Conservation (phyloP, 2,888 invertebrate species). For the Nymphalis urticae region DNA sequence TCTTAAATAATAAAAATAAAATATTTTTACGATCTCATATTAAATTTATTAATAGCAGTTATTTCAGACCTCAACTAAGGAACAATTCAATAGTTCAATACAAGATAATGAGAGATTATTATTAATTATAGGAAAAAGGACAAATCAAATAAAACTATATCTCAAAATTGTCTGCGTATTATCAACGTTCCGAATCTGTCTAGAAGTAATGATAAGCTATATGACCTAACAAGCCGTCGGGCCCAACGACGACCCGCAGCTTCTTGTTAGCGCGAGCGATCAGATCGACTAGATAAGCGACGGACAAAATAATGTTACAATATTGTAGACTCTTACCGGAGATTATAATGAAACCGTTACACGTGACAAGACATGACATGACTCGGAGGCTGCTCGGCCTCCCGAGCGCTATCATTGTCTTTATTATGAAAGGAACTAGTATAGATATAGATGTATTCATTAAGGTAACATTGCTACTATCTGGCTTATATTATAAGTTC, state of each 20-base stretch:
- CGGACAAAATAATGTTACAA: slow-evolving; percentile 10
- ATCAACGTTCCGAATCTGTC: too few species aligned
- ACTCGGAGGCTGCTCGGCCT: not conserved
- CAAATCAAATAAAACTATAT: too few species aligned
- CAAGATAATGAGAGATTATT: too few species aligned
- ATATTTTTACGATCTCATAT: not conserved
- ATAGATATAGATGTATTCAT: too few species aligned
- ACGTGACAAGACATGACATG: slow-evolving; percentile 3
- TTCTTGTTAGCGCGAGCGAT: not conserved
- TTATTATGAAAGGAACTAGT: not conserved
- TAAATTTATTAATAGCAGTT: not conserved
- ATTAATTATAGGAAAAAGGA: too few species aligned
- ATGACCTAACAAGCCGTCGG: too few species aligned
- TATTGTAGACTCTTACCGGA: not conserved
- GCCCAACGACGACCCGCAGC: too few species aligned
- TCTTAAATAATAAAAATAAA: not conserved
- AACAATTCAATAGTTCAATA: too few species aligned
- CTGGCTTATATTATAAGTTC: not conserved
- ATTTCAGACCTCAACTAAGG: too few species aligned
- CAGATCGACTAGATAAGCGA: not conserved
- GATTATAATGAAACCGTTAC: not conserved
- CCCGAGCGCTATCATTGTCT: not conserved
- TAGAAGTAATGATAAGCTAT: not conserved
- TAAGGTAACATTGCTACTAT: not conserved
- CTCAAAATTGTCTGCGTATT: too few species aligned